Conservation (phyloP, 2,113 vertebrate genomes). For the Rhabdornis inornatus region DNA sequence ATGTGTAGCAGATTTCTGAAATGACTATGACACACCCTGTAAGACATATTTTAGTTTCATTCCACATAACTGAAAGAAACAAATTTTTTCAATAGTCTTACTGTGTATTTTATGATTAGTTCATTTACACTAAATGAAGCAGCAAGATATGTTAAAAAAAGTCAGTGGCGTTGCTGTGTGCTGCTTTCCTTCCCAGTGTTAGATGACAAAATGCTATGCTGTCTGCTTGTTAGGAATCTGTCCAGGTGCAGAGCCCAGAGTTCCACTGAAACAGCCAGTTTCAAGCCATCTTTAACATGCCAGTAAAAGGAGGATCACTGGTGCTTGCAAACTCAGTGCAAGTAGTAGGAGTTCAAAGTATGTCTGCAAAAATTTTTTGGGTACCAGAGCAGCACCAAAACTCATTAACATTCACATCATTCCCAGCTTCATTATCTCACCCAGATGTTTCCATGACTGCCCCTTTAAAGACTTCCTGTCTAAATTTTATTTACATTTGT, state of each 20-base stretch:
- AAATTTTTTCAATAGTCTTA: background rate
- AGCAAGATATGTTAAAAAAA: background rate
- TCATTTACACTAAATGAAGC: background rate
- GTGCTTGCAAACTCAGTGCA: background rate
- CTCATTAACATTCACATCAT: slow-evolving; percentile 71
- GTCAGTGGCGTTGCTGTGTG: background rate
- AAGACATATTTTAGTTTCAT: background rate
- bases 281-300: background rate
- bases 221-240: background rate
- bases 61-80: background rate
- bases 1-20: background rate
- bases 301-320: background rate
- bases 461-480: slow-evolving; percentile 78
- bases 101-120: background rate
- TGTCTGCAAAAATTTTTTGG: slow-evolving; percentile 20
- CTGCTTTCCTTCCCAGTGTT: background rate
- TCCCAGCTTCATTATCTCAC: slow-evolving; percentile 67
- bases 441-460: slow-evolving; percentile 80
- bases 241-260: background rate
- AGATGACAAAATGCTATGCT: background rate
- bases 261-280: background rate
- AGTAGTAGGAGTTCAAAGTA: background rate
- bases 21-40: background rate
- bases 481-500: slow-evolving; percentile 83
- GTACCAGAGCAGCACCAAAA: slow-evolving; percentile 7